Conservation (phyloP, 2,888 invertebrate species). For the Masnerella sp. region DNA sequence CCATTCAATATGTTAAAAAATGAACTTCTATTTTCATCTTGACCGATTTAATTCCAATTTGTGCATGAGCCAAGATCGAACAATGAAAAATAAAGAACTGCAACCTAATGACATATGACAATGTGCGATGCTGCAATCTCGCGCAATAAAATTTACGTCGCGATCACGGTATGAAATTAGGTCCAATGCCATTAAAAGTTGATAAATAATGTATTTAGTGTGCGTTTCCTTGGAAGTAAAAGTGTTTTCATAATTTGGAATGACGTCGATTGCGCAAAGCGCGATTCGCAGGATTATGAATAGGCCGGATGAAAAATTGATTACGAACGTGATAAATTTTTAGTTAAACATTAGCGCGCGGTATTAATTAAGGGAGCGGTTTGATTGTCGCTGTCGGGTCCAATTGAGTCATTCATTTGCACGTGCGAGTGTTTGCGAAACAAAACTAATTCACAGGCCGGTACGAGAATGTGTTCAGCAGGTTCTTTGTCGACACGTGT, state of each 20-base stretch:
- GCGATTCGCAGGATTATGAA: background rate
- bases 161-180: constrained; percentile 36
- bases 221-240: constrained; percentile 12
- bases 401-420: constrained; percentile 13
- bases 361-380: constrained; percentile 18
- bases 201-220: constrained; percentile 50
- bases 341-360: constrained; percentile 6
- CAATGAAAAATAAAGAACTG: too few relatives aligned
- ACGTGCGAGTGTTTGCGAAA: constrained; percentile 3
- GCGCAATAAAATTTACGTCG: constrained; percentile 37
- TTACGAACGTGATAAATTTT: constrained; percentile 24
- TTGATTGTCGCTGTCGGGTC: constrained; percentile 8
- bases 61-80: too few relatives aligned
- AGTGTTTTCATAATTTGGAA: constrained; percentile 38
- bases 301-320: constrained; percentile 24
- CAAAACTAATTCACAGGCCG: constrained; percentile 21
- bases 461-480: constrained; percentile 8
- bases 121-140: constrained; percentile 30
- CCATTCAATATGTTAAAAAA: too few relatives aligned
- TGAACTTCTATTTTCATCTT: too few relatives aligned
- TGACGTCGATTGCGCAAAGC: constrained; percentile 35
- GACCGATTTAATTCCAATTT: too few relatives aligned
- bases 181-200: constrained; percentile 15
- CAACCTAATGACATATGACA: too few relatives aligned
- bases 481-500: constrained; percentile 37